Conservation (phyloP, 2,113 vertebrate species). For the Bungarus multicinctus region DNA sequence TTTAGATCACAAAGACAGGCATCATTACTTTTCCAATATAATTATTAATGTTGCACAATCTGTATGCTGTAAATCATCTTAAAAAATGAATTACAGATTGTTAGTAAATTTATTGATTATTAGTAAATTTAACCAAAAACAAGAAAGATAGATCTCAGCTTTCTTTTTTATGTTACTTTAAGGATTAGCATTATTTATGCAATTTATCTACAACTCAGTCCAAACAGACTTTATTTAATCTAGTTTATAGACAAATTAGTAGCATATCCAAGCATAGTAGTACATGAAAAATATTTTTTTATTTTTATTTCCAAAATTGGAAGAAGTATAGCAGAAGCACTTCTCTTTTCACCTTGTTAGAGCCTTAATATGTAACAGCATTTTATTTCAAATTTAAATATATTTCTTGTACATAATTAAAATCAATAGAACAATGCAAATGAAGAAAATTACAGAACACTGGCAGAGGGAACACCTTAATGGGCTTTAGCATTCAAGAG, state of each 20-base stretch:
- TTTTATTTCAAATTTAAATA: not conserved
- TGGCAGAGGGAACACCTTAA: not conserved
- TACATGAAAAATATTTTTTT: not conserved
- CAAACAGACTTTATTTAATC: not conserved
- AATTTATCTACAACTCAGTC: not conserved
- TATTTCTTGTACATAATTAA: not conserved
- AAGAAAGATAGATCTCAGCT: slow-evolving; percentile 7
- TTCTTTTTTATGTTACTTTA: not conserved
- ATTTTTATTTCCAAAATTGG: not conserved
- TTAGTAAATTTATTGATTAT: not conserved
- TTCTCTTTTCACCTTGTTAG: not conserved
- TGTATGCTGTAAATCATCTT: slow-evolving; percentile 14
- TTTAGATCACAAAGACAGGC: no score
- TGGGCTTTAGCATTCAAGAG: not conserved
- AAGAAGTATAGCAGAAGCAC: not conserved
- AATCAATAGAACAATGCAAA: not conserved
- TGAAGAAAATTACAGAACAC: not conserved
- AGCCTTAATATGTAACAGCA: not conserved
- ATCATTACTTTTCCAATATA: no score
- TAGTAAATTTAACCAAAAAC: slow-evolving; percentile 9
- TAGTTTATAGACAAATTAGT: not conserved
- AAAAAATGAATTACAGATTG: not conserved
- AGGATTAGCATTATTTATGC: not conserved
- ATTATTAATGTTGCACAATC: no score
- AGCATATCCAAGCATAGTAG: not conserved